Base-by-base conservation (phyloP, 2,113 vertebrate species). In the Coryphaenoides rupestris region DNA sequence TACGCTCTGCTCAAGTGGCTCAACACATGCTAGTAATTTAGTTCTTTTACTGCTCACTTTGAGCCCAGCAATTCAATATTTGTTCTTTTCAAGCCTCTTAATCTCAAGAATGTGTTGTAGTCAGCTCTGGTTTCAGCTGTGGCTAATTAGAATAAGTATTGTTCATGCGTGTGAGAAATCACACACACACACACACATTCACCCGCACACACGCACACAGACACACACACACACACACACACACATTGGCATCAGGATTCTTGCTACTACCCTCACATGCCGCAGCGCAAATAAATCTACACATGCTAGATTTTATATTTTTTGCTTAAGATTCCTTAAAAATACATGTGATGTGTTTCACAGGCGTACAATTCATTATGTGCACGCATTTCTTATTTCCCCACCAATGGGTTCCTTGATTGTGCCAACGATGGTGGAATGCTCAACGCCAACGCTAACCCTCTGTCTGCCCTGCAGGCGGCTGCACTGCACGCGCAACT, bases 401-500 rank as follows among this genome's bases (percentile, higher is more conserved):
- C 54, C 52, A 19, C 21, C 1, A 52, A 45, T 47, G 26, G 21
- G 16, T 15, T 21, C 19, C 15, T 49, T 61, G 19, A 45, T 40
- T 17, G 21, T n/a, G n/a, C n/a, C n/a, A n/a, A n/a, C n/a, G n/a
- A n/a, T n/a, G n/a, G n/a, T 26, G 61, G 40, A 19, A 21, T 73
- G 47, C 54, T 40, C 3, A 21, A 2, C 7, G 60, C n/a, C n/a
- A 53, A 46, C 24, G 45, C 5, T 10, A 45, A 61, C n/a, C 10
- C 60, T 33, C 69, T 59, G 6, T 68, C 61, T 71, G 56, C 23
- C 55, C 57, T 61, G 15, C 84, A 98, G 97, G 46, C 93, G 97
- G 59, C 83, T 99, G 62, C 97, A 99, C 86, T 99, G 97, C 88
- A 99, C 97, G n/a, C 93, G 97, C 76, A 99, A 99, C 83, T 99